Percentiles rank a stretch among this genome's conserved stretches.
phyloP scores from a whole-genome alignment of 2,113 vertebrate species.

The Fregata magnificens region DNA sequence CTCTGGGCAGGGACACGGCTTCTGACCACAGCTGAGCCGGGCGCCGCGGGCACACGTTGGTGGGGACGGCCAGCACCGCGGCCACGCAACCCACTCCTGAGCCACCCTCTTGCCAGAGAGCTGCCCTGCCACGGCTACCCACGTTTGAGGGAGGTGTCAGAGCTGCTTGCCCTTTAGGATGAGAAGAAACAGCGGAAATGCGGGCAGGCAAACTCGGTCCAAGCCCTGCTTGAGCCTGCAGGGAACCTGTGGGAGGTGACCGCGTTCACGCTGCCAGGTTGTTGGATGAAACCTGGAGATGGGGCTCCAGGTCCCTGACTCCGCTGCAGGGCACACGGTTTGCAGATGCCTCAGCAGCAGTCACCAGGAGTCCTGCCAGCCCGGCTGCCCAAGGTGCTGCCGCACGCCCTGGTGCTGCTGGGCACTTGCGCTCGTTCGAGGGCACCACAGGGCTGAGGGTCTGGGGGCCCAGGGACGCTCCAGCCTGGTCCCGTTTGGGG shows the following conservation, averaged over 20 bases:
- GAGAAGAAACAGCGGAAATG: neutral
- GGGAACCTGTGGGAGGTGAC: neutral
- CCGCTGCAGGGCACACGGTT: fast-evolving
- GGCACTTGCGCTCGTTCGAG: neutral
- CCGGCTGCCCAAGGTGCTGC: neutral
- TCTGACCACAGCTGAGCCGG: fast-evolving
- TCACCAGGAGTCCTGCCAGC: neutral
- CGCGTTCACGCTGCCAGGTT: fast-evolving
- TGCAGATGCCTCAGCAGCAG: neutral
- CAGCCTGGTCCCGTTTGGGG: fast-evolving
- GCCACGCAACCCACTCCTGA: neutral
- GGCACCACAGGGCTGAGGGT: fast-evolving
- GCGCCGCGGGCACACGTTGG: fast-evolving
- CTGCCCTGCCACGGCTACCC: fast-evolving
- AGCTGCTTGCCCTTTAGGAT: neutral
- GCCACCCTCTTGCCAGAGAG: neutral
- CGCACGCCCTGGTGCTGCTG: fast-evolving
- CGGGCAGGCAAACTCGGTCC: fast-evolving
- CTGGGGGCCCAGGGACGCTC: neutral
- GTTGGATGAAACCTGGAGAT: neutral
- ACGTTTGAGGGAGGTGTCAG: fast-evolving
- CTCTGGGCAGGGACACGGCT: neutral
- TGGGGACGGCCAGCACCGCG: fast-evolving
- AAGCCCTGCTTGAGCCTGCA: neutral
- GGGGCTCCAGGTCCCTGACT: neutral